These are phyloP conservation scores for Scaptodrosophila lebanonensis DNA, from an alignment of 1,140 invertebrate species.

Conservation along the genomic window DNA sequence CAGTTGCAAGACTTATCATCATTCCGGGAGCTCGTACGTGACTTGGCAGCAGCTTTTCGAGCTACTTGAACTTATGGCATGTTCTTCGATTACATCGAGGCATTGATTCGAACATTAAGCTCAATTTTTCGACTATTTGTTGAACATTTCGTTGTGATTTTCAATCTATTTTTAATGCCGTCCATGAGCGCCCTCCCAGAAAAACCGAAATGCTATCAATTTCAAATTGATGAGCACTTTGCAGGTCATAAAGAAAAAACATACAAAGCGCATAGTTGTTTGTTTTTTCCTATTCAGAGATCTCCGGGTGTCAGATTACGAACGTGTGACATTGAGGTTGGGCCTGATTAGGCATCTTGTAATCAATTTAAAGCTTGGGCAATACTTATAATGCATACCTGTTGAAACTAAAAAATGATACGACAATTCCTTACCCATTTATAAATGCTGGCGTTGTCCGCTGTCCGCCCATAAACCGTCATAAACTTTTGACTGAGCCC, in stretches of 20 bases:
- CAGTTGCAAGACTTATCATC: constrained; percentile 20
- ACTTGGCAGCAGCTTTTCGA: constrained; percentile 33
- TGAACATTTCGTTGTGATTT: constrained; percentile 14
- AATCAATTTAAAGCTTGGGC: constrained; percentile 5
- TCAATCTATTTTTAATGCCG: constrained; percentile 47
- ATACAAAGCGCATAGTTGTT: constrained; percentile 24
- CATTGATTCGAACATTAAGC: constrained; percentile 13
- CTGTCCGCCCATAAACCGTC: constrained; percentile 34
- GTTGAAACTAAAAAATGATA: too few relatives aligned
- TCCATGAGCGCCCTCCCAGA: constrained; percentile 34
- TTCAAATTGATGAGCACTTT: constrained; percentile 57
- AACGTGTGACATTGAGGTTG: constrained; percentile 11
- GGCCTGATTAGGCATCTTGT: too few relatives aligned
- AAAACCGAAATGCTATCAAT: constrained; percentile 45
- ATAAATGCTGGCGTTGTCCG: background rate
- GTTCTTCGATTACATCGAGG: too few relatives aligned
- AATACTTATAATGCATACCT: constrained; percentile 46
- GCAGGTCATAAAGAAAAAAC: constrained; percentile 48
- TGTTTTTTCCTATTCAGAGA: background rate
- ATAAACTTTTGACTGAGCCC: constrained; percentile 62
- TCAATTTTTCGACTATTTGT: constrained; percentile 28
- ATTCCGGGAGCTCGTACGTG: constrained; percentile 32
- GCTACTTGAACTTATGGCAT: constrained; percentile 8
- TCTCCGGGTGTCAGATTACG: constrained; percentile 30
- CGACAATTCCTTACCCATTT: too few relatives aligned